phyloP scores from a whole-genome alignment of 2,888 invertebrate species.

The Crepidodera aurea region DNA sequence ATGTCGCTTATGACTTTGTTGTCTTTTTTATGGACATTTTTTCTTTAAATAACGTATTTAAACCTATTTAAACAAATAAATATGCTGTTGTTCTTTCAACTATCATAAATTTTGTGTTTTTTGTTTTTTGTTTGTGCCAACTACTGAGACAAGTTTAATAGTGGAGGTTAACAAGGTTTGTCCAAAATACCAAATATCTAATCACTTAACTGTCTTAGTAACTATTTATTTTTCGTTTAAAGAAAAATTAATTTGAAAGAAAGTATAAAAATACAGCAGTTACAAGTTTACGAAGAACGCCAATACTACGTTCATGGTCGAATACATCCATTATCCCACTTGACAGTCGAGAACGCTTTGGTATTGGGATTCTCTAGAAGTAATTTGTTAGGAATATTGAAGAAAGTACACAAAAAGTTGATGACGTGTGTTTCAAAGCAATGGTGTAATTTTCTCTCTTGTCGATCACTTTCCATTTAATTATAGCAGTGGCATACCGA shows the following conservation, averaged over 20 bases:
- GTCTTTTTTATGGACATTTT: no score
- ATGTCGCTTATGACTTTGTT: background rate
- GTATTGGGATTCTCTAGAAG: conserved; percentile 43
- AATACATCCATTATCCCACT: conserved; percentile 47
- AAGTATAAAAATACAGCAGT: background rate
- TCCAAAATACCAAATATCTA: no score
- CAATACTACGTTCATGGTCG: conserved; percentile 1
- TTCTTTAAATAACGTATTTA: no score
- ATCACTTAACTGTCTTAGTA: no score
- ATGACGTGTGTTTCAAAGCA: conserved; percentile 36
- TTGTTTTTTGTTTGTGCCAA: no score
- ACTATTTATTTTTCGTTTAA: no score
- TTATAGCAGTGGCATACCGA: conserved; percentile 12
- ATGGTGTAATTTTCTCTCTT: conserved; percentile 37
- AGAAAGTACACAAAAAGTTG: conserved; percentile 50
- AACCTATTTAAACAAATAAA: no score
- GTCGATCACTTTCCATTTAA: conserved; percentile 31
- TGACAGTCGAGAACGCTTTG: conserved; percentile 45
- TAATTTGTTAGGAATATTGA: conserved; percentile 51
- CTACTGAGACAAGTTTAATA: no score
- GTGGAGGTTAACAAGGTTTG: no score
- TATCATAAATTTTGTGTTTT: no score
- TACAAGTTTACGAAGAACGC: background rate
- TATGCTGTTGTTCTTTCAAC: no score
- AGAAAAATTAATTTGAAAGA: no score